Base-by-base conservation (phyloP, 2,113 vertebrate genomes). In the Tachycineta bicolor region DNA sequence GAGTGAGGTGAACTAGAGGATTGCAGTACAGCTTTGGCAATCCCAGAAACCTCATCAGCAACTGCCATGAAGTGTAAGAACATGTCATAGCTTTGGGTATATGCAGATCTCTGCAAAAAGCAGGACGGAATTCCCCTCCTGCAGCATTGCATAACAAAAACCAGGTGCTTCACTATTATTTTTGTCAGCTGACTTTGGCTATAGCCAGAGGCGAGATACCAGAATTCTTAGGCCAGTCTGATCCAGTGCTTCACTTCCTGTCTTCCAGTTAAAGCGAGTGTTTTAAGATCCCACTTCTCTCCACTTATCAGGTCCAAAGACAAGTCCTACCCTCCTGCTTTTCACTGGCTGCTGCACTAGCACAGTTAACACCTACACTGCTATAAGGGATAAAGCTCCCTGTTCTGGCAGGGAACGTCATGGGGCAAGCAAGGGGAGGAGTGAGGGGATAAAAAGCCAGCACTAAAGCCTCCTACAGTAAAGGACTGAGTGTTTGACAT, bases 101-200 rank as follows among this genome's bases (percentile, higher is more conserved):
- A 81, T 53, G 91, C 81, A 76, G 80, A 78, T 68, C 89, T 91
- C 44, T 50, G 62, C 87, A 87, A 82, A 94, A 81, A 89, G 39
- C 37, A 94, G 88, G 87, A 91, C 0, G 93, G 94, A 97, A 96
- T 94, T 97, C 91, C 96, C 95, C 96, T 95, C 77, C 69, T 56
- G 6, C 33, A 87, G 67, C 83, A 82, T 91, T 96, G 91, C 87
- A 73, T 89, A 93, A 97, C 20, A 4, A 74, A 59, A 92, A 53
- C 95, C 94, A 96, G 94, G 94, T 95, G 95, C 83, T 94, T 94
- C 87, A 70, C 93, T 82, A 74, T 68, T 89, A 64, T 89, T 95
- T 96, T 90, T 89, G 76, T 96, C 94, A 93, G 91, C 91, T 96
- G 94, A 94, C 87, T 92, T 90, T 60, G 91, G 82, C 88, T 93